A percentile compares a stretch with the other conserved stretches of the same genome.
Evolutionary conservation across 2,888 invertebrate species (phyloP).

Genomic region (Cantharis rufa): DNA sequence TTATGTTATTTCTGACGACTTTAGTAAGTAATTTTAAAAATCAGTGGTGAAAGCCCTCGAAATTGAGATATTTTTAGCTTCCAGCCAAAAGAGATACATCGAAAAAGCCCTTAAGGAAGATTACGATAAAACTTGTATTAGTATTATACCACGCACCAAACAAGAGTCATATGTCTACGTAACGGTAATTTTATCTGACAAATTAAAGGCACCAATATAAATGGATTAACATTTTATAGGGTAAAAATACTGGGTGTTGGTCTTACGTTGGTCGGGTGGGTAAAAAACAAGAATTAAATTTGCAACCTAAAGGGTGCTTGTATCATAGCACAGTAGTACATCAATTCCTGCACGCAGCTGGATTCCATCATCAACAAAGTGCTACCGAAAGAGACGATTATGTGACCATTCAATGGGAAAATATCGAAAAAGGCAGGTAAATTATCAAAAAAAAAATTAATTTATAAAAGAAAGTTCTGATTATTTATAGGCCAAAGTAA

Average conservation of each 20-base stretch:
- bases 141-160: background rate
- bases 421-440: slow-evolving; percentile 58
- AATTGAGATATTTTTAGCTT: background rate
- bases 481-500: slow-evolving; percentile 57
- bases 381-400: slow-evolving; percentile 76
- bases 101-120: slow-evolving; percentile 45
- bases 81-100: background rate
- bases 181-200: background rate
- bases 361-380: slow-evolving; percentile 85
- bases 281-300: slow-evolving; percentile 17
- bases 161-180: background rate
- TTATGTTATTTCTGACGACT: background rate
- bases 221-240: background rate
- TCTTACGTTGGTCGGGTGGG: slow-evolving; percentile 22
- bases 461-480: too few species aligned
- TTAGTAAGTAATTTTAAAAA: background rate
- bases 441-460: too few species aligned
- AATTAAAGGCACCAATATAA: too few species aligned
- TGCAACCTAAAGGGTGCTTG: slow-evolving; percentile 61
- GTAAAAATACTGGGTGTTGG: slow-evolving; percentile 21
- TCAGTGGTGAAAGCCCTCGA: too few species aligned
- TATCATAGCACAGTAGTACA: slow-evolving; percentile 71
- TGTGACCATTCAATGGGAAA: slow-evolving; percentile 74
- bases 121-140: slow-evolving; percentile 58
- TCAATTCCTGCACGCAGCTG: slow-evolving; percentile 78